Evolutionary conservation across 2,113 vertebrate species (phyloP).

Genomic region (Mobula birostris): DNA sequence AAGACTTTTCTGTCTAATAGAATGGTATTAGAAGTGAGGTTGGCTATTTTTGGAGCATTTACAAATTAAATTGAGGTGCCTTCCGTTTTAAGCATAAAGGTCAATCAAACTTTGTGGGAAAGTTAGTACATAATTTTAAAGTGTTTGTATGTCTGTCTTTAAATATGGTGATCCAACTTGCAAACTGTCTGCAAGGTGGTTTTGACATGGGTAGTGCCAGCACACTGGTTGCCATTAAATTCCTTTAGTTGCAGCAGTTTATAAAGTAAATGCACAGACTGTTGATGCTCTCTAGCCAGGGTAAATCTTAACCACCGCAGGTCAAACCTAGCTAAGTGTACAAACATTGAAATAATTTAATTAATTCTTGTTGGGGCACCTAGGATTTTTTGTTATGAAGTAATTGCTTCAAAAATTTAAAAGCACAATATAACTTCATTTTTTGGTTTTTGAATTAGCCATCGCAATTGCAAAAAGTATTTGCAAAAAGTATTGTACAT

Average conservation of each 20-base stretch:
- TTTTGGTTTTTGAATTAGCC: neutral
- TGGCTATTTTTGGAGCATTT: neutral
- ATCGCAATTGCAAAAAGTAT: neutral
- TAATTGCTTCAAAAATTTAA: neutral
- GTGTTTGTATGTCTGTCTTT: neutral
- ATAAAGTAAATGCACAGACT: neutral
- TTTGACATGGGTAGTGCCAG: neutral
- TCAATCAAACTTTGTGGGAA: neutral
- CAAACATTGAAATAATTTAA: neutral
- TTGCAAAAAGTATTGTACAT: neutral
- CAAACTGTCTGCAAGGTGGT: neutral
- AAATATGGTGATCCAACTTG: neutral
- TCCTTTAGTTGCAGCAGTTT: neutral
- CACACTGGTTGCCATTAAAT: neutral
- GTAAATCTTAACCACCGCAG: neutral
- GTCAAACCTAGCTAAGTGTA: neutral
- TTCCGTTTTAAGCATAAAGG: neutral
- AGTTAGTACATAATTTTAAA: neutral
- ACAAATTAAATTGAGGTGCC: neutral
- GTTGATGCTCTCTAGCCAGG: neutral
- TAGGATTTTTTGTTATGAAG: neutral
- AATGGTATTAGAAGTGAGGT: neutral
- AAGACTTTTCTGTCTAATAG: neutral
- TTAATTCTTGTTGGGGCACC: neutral
- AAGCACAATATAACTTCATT: neutral